phyloP scores from a whole-genome alignment of 2,113 vertebrate species.

The Periophthalmus modestus region DNA sequence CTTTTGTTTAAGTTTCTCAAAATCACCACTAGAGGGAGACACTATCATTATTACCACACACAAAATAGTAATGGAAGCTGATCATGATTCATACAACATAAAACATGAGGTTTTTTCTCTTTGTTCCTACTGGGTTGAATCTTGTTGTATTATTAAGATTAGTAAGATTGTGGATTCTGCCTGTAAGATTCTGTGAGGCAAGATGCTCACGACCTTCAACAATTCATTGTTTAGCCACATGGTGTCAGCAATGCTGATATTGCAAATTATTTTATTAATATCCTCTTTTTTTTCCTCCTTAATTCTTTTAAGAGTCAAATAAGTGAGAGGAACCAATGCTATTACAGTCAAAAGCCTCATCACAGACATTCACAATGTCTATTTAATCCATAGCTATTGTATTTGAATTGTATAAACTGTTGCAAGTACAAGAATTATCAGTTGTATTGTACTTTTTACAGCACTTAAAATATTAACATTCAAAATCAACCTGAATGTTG shows the following conservation, averaged over 20 bases:
- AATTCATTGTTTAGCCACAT: background rate
- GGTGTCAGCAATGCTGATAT: background rate
- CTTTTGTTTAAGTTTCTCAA: background rate
- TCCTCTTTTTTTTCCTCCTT: too few relatives aligned
- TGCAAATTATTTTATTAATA: background rate
- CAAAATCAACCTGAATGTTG: too few relatives aligned
- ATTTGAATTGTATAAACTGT: too few relatives aligned
- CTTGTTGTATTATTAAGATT: background rate
- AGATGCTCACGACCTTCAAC: too few relatives aligned
- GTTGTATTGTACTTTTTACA: background rate
- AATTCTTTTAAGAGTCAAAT: too few relatives aligned
- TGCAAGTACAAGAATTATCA: too few relatives aligned
- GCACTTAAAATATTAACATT: background rate
- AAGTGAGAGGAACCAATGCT: background rate
- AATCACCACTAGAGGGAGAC: conserved; percentile 49
- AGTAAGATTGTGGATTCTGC: too few relatives aligned
- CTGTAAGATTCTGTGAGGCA: too few relatives aligned
- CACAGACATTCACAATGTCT: too few relatives aligned
- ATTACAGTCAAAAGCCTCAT: background rate
- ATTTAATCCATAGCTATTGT: too few relatives aligned
- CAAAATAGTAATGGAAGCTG: background rate
- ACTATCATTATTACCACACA: background rate
- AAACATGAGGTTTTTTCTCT: background rate
- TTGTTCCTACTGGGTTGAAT: background rate
- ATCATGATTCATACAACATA: background rate